Conservation (phyloP, 2,888 invertebrate species). For the Cataglyphis rosenhaueri region DNA sequence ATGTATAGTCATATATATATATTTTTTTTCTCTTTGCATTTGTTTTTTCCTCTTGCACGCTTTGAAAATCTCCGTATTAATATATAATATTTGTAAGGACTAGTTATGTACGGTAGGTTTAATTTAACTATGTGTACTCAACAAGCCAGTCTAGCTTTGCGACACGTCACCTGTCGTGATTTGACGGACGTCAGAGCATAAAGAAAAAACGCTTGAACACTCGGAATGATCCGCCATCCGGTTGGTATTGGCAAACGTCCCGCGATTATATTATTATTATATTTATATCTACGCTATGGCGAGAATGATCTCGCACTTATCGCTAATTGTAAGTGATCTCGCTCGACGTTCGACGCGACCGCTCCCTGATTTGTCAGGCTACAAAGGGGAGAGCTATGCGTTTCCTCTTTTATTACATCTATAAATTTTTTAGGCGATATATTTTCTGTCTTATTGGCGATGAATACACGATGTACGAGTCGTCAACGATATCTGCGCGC, state of each 20-base stretch:
- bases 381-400: neutral
- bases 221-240: constrained; percentile 24
- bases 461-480: constrained; percentile 6
- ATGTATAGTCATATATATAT: constrained; percentile 20
- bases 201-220: constrained; percentile 43
- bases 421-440: constrained; percentile 23
- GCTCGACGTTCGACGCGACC: constrained; percentile 41
- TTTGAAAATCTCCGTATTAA: constrained; percentile 53
- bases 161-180: constrained; percentile 27
- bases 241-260: constrained; percentile 10
- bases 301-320: constrained; percentile 4
- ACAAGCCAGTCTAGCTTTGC: constrained; percentile 65
- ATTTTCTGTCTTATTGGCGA: neutral
- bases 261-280: neutral
- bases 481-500: neutral
- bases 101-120: constrained; percentile 66
- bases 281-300: neutral
- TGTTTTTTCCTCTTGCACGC: neutral
- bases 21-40: constrained; percentile 30
- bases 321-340: constrained; percentile 22
- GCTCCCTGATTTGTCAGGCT: neutral
- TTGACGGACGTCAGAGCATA: constrained; percentile 21
- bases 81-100: constrained; percentile 59
- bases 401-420: neutral
- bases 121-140: constrained; percentile 68